Evolutionary conservation across 2,797 vertebrate species (phyloP).

Genomic region (Dromococcyx pavoninus): DNA sequence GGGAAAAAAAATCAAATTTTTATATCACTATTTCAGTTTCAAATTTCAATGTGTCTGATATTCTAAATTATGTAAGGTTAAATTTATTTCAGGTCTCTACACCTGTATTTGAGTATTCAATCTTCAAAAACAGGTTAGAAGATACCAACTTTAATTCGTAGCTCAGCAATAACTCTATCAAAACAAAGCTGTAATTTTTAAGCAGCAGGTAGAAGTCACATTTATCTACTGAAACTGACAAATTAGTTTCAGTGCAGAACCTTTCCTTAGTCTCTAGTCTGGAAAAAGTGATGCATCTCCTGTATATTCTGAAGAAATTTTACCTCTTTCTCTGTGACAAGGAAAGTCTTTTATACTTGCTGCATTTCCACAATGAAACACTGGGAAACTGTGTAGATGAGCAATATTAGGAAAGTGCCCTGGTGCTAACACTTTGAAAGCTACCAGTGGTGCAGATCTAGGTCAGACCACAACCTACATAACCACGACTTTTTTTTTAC

Average conservation of each 20-base stretch:
- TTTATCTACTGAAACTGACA: not conserved
- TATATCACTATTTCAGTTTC: not conserved
- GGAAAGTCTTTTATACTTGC: not conserved
- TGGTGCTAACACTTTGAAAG: accelerated
- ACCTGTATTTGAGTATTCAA: not conserved
- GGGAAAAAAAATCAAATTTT: not conserved
- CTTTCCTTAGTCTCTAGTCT: not conserved
- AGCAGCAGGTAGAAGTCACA: not conserved
- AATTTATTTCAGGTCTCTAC: not conserved
- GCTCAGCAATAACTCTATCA: not conserved
- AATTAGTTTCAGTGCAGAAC: not conserved
- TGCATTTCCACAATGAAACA: not conserved
- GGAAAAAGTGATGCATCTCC: too few relatives aligned
- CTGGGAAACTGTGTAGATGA: not conserved
- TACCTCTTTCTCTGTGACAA: not conserved
- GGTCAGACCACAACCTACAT: too few relatives aligned
- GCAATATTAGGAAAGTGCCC: not conserved
- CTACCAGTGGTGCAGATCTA: not conserved
- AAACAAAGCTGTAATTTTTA: not conserved
- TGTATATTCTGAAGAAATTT: not conserved
- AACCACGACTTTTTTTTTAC: not conserved
- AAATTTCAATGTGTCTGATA: not conserved
- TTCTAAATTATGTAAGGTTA: not conserved
- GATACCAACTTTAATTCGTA: not conserved
- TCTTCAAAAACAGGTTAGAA: not conserved